phyloP scores from a whole-genome alignment of 2,797 vertebrate genomes.

The Prionace glauca region DNA sequence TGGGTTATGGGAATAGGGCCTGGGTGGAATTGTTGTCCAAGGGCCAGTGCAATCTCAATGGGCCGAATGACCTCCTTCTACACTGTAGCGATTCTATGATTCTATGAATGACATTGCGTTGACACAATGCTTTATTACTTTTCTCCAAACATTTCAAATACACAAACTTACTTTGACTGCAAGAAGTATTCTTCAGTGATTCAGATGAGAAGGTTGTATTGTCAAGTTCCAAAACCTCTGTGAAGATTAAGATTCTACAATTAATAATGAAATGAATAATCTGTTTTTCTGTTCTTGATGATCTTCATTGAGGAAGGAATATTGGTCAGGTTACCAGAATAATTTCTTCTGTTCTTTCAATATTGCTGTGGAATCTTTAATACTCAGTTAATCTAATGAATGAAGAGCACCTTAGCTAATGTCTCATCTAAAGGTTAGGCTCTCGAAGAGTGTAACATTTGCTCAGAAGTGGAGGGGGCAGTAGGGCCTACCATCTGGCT shows the following conservation, averaged over 20 bases:
- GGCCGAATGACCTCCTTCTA: no score
- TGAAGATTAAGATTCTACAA: background rate
- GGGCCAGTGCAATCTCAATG: no score
- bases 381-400: background rate
- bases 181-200: background rate
- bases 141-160: background rate
- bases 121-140: background rate
- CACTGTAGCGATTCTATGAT: no score
- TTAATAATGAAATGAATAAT: background rate
- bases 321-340: background rate
- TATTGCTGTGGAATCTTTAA: background rate
- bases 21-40: no score
- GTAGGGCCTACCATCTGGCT: background rate
- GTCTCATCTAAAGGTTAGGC: background rate
- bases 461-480: no score
- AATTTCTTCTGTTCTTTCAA: background rate
- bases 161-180: background rate
- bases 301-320: background rate
- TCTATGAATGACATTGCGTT: background rate
- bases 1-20: no score
- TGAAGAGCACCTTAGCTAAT: background rate
- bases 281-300: background rate
- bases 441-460: background rate
- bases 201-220: background rate
- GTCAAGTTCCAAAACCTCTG: background rate